Evolutionary conservation across 2,888 invertebrate genomes (phyloP).

Genomic region (Diadegma fenestrale): DNA sequence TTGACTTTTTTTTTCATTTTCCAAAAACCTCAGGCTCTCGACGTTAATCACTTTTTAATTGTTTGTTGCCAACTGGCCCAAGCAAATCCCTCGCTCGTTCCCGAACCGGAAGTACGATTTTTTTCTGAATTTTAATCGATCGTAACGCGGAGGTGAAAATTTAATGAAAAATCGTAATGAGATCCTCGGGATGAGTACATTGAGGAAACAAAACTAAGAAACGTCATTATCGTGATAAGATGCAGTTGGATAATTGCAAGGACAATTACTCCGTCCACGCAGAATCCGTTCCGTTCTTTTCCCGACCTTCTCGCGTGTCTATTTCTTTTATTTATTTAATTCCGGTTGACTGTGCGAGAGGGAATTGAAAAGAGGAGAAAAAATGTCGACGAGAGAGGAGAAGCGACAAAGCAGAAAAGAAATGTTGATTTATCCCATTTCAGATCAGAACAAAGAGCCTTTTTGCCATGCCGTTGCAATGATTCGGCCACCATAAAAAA

Average conservation of each 20-base stretch:
- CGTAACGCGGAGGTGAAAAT: neutral
- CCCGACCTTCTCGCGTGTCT: constrained; percentile 15
- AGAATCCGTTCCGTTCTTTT: constrained; percentile 28
- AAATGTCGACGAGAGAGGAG: constrained; percentile 24
- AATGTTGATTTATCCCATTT: constrained; percentile 39
- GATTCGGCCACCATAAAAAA: constrained; percentile 68
- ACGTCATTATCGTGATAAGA: neutral
- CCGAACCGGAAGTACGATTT: neutral
- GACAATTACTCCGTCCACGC: constrained; percentile 1
- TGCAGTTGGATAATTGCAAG: constrained; percentile 23
- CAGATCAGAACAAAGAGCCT: constrained; percentile 74
- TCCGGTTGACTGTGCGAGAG: constrained; percentile 8
- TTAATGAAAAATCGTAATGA: neutral
- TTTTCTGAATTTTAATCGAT: neutral
- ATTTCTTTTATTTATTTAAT: constrained; percentile 26
- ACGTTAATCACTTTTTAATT: neutral
- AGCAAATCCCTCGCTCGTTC: neutral
- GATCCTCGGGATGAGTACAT: neutral
- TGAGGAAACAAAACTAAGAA: neutral
- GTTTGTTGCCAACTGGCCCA: neutral
- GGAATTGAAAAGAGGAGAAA: neutral
- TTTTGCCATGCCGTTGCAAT: constrained; percentile 73
- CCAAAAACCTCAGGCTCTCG: too few species aligned
- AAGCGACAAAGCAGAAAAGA: constrained; percentile 49
- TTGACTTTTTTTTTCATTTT: too few species aligned